phyloP scores from a whole-genome alignment of 2,113 vertebrate species.

The Plecturocebus donacophilus region DNA sequence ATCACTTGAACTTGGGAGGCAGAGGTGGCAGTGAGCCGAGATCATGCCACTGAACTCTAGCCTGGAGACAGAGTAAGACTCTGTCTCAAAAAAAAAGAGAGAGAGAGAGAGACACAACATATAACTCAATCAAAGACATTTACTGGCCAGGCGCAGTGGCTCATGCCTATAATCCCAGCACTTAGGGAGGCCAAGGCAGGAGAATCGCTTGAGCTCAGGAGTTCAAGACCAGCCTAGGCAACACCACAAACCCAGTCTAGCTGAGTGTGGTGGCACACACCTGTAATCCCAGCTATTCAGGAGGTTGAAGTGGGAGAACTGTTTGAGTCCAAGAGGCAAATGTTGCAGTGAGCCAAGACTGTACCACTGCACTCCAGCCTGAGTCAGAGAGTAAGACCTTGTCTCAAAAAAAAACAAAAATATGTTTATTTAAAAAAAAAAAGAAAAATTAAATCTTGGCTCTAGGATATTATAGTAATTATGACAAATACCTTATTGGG shows the following conservation, averaged over 20 bases:
- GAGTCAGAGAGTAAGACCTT: background rate
- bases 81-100: too few species aligned
- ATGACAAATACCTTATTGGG: background rate
- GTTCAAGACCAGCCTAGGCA: background rate
- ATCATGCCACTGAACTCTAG: too few species aligned
- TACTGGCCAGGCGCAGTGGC: background rate
- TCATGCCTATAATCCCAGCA: background rate
- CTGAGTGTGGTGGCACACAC: background rate
- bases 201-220: background rate
- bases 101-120: background rate
- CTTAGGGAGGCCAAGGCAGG: background rate
- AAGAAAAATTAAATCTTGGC: background rate
- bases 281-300: background rate
- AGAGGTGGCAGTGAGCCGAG: too few species aligned
- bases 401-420: background rate
- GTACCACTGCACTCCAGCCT: background rate
- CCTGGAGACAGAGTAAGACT: too few species aligned
- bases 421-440: background rate
- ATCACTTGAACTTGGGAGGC: too few species aligned
- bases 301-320: background rate
- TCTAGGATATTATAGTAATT: conserved; percentile 31
- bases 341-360: background rate
- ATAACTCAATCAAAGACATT: background rate
- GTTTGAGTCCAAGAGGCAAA: background rate
- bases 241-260: background rate